Evolutionary conservation across 1,140 invertebrate species (phyloP), one percentile per base, ranked within the genome.

Genomic region (Halesus radiatus): DNA sequence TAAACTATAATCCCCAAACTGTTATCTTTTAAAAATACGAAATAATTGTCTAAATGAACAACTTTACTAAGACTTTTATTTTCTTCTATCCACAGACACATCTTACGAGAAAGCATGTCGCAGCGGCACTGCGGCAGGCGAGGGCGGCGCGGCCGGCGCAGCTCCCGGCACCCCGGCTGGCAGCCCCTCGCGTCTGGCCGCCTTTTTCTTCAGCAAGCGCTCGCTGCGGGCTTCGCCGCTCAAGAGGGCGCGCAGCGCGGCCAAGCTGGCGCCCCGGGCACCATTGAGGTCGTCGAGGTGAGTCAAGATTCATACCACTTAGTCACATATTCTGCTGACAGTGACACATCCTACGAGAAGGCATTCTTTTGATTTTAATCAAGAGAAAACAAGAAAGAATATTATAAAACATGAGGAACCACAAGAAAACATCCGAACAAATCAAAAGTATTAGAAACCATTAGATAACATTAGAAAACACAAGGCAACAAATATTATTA

Each of bases 171-270:
- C 77, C 16, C 64, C 77, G 54, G 84, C 87, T 20, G 88, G 88
- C 80, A 89, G 88, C 76, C 88, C 88, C 3, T 88, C 90, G 89
- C 86, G 93, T 90, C 85, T 93, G 90, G 86, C 94, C 89, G 86
- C 94, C 90, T 89, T 90, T 85, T 98, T 98, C 92, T 98, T 98
- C 91, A 95, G 95, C 72, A 97, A 97, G 91, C 92, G 96, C 3
- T 95, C 94, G 79, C 95, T 94, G 89, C 93, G 96, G 86, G 95
- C 93, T 86, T 96, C 96, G 89, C 95, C 95, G 6, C 89, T 97
- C 83, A 98, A 98, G 89, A 92, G 96, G 85, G 97, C 96, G 81
- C 97, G 97, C 88, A 97, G 96, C 85, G 96, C 96, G 80, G 97
- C 96, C 62, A 98, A 97, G 87, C 88, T 98, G 84, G 96, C 81